phyloP scores from a whole-genome alignment of 2,113 vertebrate species.

The Engraulis encrasicolus region DNA sequence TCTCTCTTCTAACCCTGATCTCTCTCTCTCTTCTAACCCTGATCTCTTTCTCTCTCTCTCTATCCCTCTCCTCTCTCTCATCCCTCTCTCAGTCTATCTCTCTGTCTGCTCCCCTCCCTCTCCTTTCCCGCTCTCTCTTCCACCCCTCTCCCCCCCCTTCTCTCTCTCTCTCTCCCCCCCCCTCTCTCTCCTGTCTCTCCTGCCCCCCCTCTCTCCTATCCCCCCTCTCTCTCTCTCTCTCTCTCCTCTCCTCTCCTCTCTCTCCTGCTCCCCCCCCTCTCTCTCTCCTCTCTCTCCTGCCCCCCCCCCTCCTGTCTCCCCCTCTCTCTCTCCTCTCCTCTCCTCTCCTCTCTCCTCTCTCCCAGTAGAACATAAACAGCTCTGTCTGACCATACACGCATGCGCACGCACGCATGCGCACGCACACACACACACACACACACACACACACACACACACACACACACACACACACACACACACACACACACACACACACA shows the following conservation, averaged over 20 bases:
- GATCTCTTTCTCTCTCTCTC: not conserved
- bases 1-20: not conserved
- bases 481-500: not conserved
- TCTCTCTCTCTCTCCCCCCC: slow-evolving; percentile 18
- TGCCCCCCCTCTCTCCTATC: no score
- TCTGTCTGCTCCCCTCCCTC: not conserved
- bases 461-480: slow-evolving; percentile 22
- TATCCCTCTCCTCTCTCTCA: not conserved
- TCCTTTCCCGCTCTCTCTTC: no score
- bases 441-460: no score
- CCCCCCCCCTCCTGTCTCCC: no score
- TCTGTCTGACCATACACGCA: not conserved
- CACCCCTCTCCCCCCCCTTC: not conserved
- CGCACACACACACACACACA: no score
- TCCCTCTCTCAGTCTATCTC: not conserved
- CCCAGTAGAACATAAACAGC: no score
- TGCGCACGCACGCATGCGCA: no score
- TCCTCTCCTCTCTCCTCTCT: no score
- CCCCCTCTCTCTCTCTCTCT: not conserved
- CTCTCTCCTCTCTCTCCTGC: no score
- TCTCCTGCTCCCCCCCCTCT: no score
- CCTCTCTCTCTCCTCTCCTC: no score
- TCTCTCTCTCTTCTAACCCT: not conserved
- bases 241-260: no score
- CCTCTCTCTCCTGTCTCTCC: slow-evolving; percentile 29